A percentile compares a stretch with the other conserved stretches of the same genome.
Evolutionary conservation across 92 coral and sea anemone genomes (phyloP).

Genomic region (Micromussa lordhowensis): DNA sequence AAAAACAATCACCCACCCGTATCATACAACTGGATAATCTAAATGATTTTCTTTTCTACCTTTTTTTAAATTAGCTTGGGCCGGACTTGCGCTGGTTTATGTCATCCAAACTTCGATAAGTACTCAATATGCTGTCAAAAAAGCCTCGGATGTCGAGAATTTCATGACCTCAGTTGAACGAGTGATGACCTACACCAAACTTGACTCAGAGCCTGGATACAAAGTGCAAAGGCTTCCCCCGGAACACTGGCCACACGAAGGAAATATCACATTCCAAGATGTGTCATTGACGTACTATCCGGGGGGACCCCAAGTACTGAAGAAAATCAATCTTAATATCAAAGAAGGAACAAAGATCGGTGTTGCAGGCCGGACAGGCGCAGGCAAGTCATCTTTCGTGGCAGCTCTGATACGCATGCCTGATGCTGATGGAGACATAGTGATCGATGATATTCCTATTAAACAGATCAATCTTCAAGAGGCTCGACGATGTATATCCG

Average conservation of each 20-base stretch:
- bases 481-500: conserved; percentile 73
- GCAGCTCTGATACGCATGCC: conserved; percentile 37
- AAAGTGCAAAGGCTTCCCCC: conserved; percentile 41
- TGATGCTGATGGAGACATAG: conserved; percentile 19
- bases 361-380: conserved; percentile 18
- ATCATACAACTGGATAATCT: too few species aligned
- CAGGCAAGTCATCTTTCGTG: conserved; percentile 21
- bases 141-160: not conserved
- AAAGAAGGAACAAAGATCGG: conserved; percentile 55
- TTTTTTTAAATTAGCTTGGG: not conserved
- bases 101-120: not conserved
- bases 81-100: not conserved
- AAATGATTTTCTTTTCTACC: not conserved
- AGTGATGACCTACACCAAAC: not conserved
- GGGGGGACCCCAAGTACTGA: conserved; percentile 73
- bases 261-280: conserved; percentile 76
- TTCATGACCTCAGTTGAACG: conserved; percentile 1
- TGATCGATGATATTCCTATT: conserved; percentile 19
- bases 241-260: conserved; percentile 79
- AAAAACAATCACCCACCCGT: too few species aligned
- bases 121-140: not conserved
- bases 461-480: conserved; percentile 60
- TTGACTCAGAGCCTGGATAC: not conserved
- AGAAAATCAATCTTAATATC: conserved; percentile 46
- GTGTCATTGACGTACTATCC: conserved; percentile 81